Conservation (phyloP, 2,888 invertebrate genomes). For the Drosophila lutescens region DNA sequence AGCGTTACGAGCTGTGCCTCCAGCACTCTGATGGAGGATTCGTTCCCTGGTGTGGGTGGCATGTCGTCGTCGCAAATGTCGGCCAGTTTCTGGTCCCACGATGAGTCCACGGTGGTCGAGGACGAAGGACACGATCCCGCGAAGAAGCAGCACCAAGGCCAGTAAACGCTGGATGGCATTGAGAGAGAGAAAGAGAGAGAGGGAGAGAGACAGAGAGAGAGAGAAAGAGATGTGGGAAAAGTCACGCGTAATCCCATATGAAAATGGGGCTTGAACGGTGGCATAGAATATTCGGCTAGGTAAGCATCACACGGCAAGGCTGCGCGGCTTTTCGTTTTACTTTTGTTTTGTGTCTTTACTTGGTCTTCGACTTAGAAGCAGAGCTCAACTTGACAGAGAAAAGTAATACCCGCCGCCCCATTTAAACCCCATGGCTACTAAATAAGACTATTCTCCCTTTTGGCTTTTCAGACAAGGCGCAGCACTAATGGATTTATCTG, state of each 20-base stretch:
- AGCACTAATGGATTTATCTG: constrained; percentile 10
- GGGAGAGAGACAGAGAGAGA: constrained; percentile 24
- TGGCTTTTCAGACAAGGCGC: constrained; percentile 57
- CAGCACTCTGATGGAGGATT: constrained; percentile 91
- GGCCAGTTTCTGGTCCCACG: constrained; percentile 79
- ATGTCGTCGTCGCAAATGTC: constrained; percentile 74
- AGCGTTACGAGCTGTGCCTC: constrained; percentile 93
- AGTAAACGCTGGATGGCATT: constrained; percentile 28
- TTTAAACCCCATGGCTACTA: not conserved
- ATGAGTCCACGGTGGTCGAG: constrained; percentile 78
- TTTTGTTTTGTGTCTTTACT: constrained; percentile 53
- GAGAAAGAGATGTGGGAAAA: constrained; percentile 23
- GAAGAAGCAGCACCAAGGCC: constrained; percentile 19
- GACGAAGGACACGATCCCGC: constrained; percentile 53
- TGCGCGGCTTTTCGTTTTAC: constrained; percentile 60
- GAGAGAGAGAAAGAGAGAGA: constrained; percentile 22
- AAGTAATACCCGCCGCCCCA: constrained; percentile 43
- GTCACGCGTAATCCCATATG: constrained; percentile 37
- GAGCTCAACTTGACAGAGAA: constrained; percentile 75
- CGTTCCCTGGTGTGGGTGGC: constrained; percentile 72
- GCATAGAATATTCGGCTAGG: constrained; percentile 73
- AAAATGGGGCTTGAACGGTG: constrained; percentile 65
- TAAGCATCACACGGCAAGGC: constrained; percentile 71
- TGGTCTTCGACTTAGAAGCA: constrained; percentile 58
- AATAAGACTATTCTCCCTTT: constrained; percentile 2